phyloP scores from a whole-genome alignment of 1,140 invertebrate species.

The Sweltsa coloradensis region DNA sequence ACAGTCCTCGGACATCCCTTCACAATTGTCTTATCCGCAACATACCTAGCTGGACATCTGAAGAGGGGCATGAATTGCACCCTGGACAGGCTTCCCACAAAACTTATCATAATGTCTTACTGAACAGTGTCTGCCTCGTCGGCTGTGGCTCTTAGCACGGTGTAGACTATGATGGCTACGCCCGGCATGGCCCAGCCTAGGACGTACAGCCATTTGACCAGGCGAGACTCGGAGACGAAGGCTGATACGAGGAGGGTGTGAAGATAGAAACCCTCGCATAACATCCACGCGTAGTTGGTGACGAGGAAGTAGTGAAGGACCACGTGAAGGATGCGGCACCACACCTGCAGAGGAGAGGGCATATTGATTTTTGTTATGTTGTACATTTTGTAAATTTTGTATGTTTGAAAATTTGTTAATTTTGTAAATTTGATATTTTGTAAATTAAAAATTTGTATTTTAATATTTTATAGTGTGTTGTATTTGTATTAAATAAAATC shows the following conservation, averaged over 20 bases:
- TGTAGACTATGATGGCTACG: conserved; percentile 55
- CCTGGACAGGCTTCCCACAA: neutral
- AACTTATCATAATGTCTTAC: conserved; percentile 37
- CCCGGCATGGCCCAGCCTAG: conserved; percentile 76
- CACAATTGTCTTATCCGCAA: no score
- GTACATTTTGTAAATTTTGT: no score
- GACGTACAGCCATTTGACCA: conserved; percentile 68
- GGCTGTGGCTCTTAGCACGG: conserved; percentile 39
- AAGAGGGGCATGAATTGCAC: no score
- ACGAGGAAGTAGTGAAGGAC: conserved; percentile 79
- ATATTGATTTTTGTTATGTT: no score
- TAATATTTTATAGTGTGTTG: no score
- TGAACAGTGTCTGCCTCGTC: conserved; percentile 40
- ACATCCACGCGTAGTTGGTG: conserved; percentile 92
- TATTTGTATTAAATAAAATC: no score
- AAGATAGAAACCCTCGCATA: conserved; percentile 86
- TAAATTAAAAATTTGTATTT: no score
- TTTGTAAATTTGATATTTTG: no score
- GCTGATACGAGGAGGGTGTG: conserved; percentile 85
- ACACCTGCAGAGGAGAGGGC: conserved; percentile 48
- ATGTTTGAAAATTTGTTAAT: no score
- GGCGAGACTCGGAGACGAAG: conserved; percentile 74
- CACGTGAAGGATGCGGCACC: conserved; percentile 73
- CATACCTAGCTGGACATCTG: no score
- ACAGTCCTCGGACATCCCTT: no score